phyloP scores from a whole-genome alignment of 2,888 invertebrate genomes.

The Mythimna vitellina region DNA sequence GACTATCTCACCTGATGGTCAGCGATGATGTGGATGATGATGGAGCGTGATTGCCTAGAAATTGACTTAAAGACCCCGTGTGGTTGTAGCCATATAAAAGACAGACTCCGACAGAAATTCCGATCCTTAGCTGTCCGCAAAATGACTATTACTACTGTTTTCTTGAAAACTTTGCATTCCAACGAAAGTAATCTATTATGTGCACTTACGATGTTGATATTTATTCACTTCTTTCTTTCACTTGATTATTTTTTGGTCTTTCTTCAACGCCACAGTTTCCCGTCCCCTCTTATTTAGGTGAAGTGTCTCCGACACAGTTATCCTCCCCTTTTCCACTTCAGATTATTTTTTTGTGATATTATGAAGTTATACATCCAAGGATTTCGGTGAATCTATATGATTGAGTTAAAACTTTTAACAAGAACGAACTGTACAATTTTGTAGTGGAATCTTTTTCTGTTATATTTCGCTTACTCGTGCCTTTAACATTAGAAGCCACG shows the following conservation, averaged over 20 bases:
- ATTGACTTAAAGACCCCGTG: too few species aligned
- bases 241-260: conserved; percentile 17
- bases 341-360: conserved; percentile 41
- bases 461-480: not conserved
- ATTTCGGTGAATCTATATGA: conserved; percentile 27
- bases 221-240: conserved; percentile 2
- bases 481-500: not conserved
- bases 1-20: too few species aligned
- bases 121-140: too few species aligned
- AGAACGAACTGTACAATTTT: conserved; percentile 14
- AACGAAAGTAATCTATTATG: not conserved
- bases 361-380: conserved; percentile 14
- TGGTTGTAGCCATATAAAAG: too few species aligned
- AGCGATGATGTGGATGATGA: too few species aligned
- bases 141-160: not conserved
- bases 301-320: conserved; percentile 20
- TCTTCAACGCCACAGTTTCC: conserved; percentile 1
- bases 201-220: not conserved
- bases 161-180: not conserved
- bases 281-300: conserved; percentile 18
- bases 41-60: too few species aligned
- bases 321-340: conserved; percentile 10
- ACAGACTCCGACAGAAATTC: too few species aligned
- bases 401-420: conserved; percentile 27
- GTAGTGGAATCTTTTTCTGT: conserved; percentile 2